Base-by-base conservation (phyloP, 2,888 invertebrate species). In the Argyresthia goedartella region DNA sequence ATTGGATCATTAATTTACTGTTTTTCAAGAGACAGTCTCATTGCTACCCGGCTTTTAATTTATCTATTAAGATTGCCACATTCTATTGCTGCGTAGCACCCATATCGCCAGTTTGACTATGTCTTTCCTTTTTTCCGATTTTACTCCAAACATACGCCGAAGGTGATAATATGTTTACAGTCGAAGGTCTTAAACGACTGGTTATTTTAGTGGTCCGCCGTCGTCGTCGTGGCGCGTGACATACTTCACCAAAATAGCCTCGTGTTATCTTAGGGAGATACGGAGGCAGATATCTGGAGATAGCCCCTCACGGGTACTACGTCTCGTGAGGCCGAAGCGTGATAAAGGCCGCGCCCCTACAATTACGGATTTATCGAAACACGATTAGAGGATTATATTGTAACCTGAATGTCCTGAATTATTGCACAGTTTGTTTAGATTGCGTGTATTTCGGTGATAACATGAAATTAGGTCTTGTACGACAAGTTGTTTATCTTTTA, bases 321-420 rank as follows among this genome's bases (percentile, higher is more conserved):
- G 39, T 8, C 36, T 7, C n/a, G 39, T 39, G 1, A 33, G 9
- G 7, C 11, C 45, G 10, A 11, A 51, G 13, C 15, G 16, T 11
- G 52, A 52, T 52, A 52, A 43, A n/a, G 43, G 68, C 75, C 81
- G 72, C 79, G 71, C 84, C 81, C 72, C 72, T 75, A 59, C 70
- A 67, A 76, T 81, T 78, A 75, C 63, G 73, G 78, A 81, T 74
- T 76, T 77, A 76, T 77, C 70, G 53, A 50, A 52, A 45, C 56
- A 55, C 61, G 65, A 73, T 76, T 73, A 69, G 57, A 55, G 62
- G 71, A 76, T 77, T 74, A 71, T 51, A 51, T 36, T 46, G 14
- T 52, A 62, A 60, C 66, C 65, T 63, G 57, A 63, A n/a, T 52
- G 62, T 60, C 66, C 65, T 63, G 57, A 4, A 41, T 50, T 66